Base-by-base conservation (phyloP, 2,888 invertebrate genomes). In the Himalopsyche kuldschensis region DNA sequence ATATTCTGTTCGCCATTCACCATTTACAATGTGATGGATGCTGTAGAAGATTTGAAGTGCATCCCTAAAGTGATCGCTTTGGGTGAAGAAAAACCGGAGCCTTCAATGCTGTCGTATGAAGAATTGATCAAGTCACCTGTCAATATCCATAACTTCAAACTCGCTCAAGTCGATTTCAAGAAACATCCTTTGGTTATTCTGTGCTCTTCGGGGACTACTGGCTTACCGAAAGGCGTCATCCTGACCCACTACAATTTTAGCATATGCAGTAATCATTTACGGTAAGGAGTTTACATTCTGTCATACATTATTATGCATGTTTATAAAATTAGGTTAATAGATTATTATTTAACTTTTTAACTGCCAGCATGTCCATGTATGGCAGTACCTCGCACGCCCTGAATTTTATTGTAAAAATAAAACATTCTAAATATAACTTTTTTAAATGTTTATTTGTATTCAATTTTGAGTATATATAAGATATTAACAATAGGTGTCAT, bases 121-220 rank as follows among this genome's bases (percentile, higher is more conserved):
- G 89, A 89, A 27, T 87, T 90, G 79, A 87, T 88, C 20, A 89
- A 89, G 81, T 87, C 88, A 82, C 84, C 88, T 83, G 87, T 89
- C 31, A 88, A 89, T 87, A 87, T 90, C 41, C 85, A 90, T 83
- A 89, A 90, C 55, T 91, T 91, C 84, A 88, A 88, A 0, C 89
- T 94, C 78, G 88, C 89, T 81, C 90, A 92, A 86, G 91, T 94
- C 0, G 92, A 94, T n/a, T 32, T 81, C 4, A 84, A 78, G 20
- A 85, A 75, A 27, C 84, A 89, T 81, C 84, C 88, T 27, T 87
- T 89, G 0, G 88, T 90, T 30, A 90, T 94, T 87, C 90, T 94
- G 84, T 94, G 93, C 89, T 95, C 95, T 47, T 95, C 95, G 82
- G 95, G 95, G 76, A 95, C 95, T 0, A 93, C 93, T 20, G 95